Evolutionary conservation across 2,888 invertebrate genomes (phyloP).

Genomic region (Latrodectus hesperus): DNA sequence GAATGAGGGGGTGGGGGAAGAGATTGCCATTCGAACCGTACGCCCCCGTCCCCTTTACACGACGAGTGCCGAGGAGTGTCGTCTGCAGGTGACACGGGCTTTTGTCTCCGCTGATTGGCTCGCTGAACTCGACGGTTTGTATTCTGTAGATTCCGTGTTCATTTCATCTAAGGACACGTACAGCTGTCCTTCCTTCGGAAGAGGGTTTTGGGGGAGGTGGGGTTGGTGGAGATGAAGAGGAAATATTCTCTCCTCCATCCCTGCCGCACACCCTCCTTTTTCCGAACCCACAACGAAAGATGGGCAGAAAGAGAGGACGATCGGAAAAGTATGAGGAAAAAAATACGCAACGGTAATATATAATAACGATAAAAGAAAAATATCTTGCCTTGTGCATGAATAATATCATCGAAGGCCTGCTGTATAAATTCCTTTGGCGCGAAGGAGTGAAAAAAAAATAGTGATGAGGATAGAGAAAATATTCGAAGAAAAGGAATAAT

Average conservation of each 20-base stretch:
- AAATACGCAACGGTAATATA: background rate
- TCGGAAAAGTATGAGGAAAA: background rate
- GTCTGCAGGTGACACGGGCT: slow-evolving; percentile 67
- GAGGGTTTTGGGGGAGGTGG: slow-evolving; percentile 17
- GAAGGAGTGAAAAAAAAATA: too few species aligned
- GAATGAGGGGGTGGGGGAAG: slow-evolving; percentile 10
- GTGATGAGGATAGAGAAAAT: background rate
- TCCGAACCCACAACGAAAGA: background rate
- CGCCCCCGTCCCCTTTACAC: slow-evolving; percentile 6
- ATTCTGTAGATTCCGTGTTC: slow-evolving; percentile 68
- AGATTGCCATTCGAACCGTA: background rate
- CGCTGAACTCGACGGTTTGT: slow-evolving; percentile 67
- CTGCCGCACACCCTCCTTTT: slow-evolving; percentile 17
- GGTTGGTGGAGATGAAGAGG: background rate
- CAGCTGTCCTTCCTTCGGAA: slow-evolving; percentile 53
- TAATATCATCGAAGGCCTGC: slow-evolving; percentile 49
- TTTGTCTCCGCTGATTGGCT: slow-evolving; percentile 69
- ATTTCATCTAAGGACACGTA: slow-evolving; percentile 68
- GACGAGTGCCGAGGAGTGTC: slow-evolving; percentile 63
- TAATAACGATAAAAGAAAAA: slow-evolving; percentile 16
- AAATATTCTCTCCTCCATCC: slow-evolving; percentile 4
- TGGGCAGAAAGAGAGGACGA: slow-evolving; percentile 3
- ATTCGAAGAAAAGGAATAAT: background rate
- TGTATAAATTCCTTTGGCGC: too few species aligned
- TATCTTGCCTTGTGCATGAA: slow-evolving; percentile 59